Evolutionary conservation across 2,113 vertebrate genomes (phyloP).

Genomic region (Campylorhamphus procurvoides): DNA sequence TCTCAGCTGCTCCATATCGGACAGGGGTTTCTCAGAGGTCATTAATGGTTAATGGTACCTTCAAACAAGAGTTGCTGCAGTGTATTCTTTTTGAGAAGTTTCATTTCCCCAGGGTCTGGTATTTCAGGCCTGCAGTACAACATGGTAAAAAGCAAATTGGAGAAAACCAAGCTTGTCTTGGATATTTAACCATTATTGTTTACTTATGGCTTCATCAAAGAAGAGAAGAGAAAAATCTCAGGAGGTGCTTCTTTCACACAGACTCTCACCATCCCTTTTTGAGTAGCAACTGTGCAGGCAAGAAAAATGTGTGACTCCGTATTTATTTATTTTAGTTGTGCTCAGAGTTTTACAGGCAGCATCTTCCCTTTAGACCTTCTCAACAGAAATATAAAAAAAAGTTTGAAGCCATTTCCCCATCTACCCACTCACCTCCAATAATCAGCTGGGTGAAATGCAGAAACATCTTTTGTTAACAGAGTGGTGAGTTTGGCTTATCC

Average conservation of each 20-base stretch:
- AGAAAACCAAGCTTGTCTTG: not conserved
- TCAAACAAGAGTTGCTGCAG: not conserved
- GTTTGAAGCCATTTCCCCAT: slow-evolving; percentile 27
- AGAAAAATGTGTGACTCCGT: not conserved
- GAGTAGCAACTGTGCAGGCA: not conserved
- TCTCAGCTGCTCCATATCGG: not conserved
- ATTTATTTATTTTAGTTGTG: slow-evolving; percentile 61
- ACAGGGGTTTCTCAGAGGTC: not conserved
- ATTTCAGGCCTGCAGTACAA: not conserved
- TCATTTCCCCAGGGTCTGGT: not conserved
- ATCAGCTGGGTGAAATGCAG: slow-evolving; percentile 27
- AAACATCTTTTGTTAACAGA: slow-evolving; percentile 18
- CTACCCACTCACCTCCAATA: not conserved
- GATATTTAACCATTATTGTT: not conserved
- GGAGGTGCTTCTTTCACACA: not conserved
- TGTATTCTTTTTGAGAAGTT: accelerated
- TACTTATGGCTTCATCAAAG: not conserved
- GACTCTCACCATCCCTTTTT: not conserved
- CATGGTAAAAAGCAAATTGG: not conserved
- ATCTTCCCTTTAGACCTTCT: slow-evolving; percentile 64
- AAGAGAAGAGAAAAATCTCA: not conserved
- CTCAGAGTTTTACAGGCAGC: slow-evolving; percentile 62
- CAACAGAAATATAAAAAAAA: slow-evolving; percentile 56
- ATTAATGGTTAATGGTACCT: not conserved
- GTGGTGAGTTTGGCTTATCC: not conserved